Evolutionary conservation across 1,140 invertebrate genomes (phyloP).

Genomic region (Anastatus disparis): DNA sequence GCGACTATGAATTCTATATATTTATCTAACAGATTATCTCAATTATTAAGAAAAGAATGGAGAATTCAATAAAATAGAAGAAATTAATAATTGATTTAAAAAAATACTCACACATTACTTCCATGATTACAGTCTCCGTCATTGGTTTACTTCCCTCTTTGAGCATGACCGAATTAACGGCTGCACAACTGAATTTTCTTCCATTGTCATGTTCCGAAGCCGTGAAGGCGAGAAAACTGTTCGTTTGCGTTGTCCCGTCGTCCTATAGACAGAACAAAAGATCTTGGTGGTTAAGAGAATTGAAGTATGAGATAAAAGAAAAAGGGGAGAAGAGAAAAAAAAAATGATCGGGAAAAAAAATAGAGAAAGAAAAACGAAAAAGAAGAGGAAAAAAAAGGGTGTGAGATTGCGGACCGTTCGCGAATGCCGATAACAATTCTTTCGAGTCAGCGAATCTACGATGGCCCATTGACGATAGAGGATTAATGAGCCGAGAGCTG

Average conservation of each 20-base stretch:
- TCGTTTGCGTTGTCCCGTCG: slow-evolving; percentile 83
- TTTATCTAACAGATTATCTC: too few relatives aligned
- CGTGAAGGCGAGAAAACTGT: slow-evolving; percentile 79
- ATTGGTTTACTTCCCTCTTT: slow-evolving; percentile 78
- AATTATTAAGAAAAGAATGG: not conserved
- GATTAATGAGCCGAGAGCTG: slow-evolving; percentile 35
- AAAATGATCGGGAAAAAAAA: not conserved
- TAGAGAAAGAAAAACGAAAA: not conserved
- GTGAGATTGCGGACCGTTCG: not conserved
- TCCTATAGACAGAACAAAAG: slow-evolving; percentile 64
- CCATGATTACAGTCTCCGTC: slow-evolving; percentile 74
- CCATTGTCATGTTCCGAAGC: slow-evolving; percentile 86
- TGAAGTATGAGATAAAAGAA: not conserved
- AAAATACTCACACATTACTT: slow-evolving; percentile 85
- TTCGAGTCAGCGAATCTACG: slow-evolving; percentile 33
- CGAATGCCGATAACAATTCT: slow-evolving; percentile 31
- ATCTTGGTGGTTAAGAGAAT: not conserved
- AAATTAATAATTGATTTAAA: not conserved
- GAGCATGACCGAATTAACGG: slow-evolving; percentile 81
- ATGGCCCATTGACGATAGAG: slow-evolving; percentile 26
- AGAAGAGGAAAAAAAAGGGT: not conserved
- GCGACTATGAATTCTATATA: too few relatives aligned
- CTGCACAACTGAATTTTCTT: slow-evolving; percentile 81
- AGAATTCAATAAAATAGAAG: too few relatives aligned
- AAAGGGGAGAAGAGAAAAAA: not conserved